These are phyloP conservation scores for Camponotus vicinus DNA, from an alignment of 1,140 invertebrate species.

Conservation along the genomic window DNA sequence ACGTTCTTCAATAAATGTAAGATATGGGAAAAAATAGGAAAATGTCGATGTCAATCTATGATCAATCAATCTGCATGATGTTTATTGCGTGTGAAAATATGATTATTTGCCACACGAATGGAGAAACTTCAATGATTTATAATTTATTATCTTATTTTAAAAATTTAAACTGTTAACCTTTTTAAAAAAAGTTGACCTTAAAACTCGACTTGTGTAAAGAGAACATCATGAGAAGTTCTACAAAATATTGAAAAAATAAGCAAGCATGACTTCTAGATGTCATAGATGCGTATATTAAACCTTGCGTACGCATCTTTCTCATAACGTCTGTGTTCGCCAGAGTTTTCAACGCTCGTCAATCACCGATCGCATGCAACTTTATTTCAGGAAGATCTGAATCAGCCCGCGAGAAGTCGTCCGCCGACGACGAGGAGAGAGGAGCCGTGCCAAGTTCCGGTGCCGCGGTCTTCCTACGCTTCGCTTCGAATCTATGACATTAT, in stretches of 20 bases:
- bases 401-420: slow-evolving; percentile 29
- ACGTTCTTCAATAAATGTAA: slow-evolving; percentile 7
- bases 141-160: slow-evolving; percentile 18
- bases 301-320: not conserved
- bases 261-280: not conserved
- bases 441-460: slow-evolving; percentile 65
- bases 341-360: slow-evolving; percentile 2
- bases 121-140: slow-evolving; percentile 37
- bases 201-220: not conserved
- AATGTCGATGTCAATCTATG: slow-evolving; percentile 36
- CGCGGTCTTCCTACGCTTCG: slow-evolving; percentile 50
- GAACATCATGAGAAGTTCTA: not conserved
- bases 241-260: not conserved
- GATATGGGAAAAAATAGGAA: not conserved
- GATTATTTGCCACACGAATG: slow-evolving; percentile 35
- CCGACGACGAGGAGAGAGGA: slow-evolving; percentile 45
- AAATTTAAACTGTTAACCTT: too few relatives aligned
- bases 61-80: slow-evolving; percentile 34
- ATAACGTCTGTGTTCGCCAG: not conserved
- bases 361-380: slow-evolving; percentile 34
- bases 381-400: slow-evolving; percentile 65
- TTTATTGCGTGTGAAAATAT: slow-evolving; percentile 65
- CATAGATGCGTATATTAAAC: not conserved
- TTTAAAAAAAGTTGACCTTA: too few relatives aligned
- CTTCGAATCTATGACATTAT: slow-evolving; percentile 41